Evolutionary conservation across 1,140 invertebrate species (phyloP).

Genomic region (Tetragnatha versicolor): DNA sequence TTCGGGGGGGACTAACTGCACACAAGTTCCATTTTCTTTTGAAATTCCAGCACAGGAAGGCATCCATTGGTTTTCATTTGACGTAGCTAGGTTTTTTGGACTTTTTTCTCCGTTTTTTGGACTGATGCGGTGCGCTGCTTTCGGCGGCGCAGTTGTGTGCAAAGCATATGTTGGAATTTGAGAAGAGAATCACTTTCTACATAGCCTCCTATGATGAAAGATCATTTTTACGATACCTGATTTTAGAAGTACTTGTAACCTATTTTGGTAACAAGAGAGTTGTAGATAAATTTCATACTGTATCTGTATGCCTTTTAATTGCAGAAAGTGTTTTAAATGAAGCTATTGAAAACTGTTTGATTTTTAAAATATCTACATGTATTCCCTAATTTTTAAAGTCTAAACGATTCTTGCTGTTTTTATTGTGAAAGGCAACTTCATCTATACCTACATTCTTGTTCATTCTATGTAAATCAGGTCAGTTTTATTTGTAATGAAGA

Average conservation of each 20-base stretch:
- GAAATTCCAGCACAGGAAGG: constrained; percentile 30
- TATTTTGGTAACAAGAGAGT: constrained; percentile 22
- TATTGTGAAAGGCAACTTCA: too few relatives aligned
- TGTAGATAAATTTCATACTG: constrained; percentile 36
- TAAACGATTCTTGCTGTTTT: too few relatives aligned
- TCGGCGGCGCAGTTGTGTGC: background rate
- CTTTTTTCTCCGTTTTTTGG: background rate
- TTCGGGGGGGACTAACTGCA: background rate
- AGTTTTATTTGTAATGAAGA: constrained; percentile 7
- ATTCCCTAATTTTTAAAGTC: constrained; percentile 31
- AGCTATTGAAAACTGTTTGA: constrained; percentile 10
- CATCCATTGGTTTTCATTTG: background rate
- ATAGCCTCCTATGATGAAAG: constrained; percentile 13
- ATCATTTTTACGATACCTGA: constrained; percentile 46
- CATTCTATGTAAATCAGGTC: constrained; percentile 15
- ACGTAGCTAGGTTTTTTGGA: background rate
- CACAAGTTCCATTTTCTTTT: background rate
- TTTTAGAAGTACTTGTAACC: constrained; percentile 50
- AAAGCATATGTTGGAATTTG: constrained; percentile 38
- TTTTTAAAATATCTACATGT: constrained; percentile 18
- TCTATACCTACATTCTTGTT: background rate
- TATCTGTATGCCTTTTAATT: constrained; percentile 38
- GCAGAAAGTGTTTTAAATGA: constrained; percentile 26
- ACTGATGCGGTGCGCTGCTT: background rate
- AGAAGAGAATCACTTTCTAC: constrained; percentile 39